A percentile compares a stretch with the other conserved stretches of the same genome.
Conservation (phyloP, 2,888 invertebrate genomes). For the Salpingus planirostris region DNA sequence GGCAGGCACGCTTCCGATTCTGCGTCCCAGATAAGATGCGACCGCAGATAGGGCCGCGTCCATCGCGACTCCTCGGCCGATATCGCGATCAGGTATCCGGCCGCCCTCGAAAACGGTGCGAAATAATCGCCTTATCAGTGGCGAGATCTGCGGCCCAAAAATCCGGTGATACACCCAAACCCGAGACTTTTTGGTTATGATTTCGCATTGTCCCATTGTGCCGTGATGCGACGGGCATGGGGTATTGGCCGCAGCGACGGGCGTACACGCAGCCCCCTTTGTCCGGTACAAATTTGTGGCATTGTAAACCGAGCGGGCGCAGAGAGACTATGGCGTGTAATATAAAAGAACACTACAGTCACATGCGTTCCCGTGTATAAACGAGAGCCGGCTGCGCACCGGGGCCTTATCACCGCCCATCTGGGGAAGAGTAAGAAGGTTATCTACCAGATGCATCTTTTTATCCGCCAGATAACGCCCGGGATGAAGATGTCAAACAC, state of each 20-base stretch:
- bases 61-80: too few relatives aligned
- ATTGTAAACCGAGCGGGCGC: constrained; percentile 27
- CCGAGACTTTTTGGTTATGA: too few relatives aligned
- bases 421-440: too few relatives aligned
- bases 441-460: constrained; percentile 39
- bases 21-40: constrained; percentile 13
- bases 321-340: constrained; percentile 15
- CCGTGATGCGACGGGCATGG: too few relatives aligned
- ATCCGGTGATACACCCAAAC: too few relatives aligned
- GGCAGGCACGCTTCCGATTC: constrained; percentile 15
- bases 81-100: too few relatives aligned
- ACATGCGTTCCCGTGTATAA: constrained; percentile 7
- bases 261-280: constrained; percentile 22
- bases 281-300: constrained; percentile 30
- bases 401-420: constrained; percentile 29
- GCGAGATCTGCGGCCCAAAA: neutral
- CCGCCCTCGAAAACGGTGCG: too few relatives aligned
- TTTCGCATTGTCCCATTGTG: too few relatives aligned
- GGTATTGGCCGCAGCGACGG: constrained; percentile 14
- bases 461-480: constrained; percentile 35
- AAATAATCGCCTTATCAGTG: constrained; percentile 14
- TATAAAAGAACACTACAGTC: constrained; percentile 27
- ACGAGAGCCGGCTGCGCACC: constrained; percentile 26
- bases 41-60: constrained; percentile 15
- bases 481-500: constrained; percentile 43